A percentile compares a stretch with the other conserved stretches of the same genome.
Evolutionary conservation across 2,888 invertebrate species (phyloP).

Genomic region (Nymphalis urticae): DNA sequence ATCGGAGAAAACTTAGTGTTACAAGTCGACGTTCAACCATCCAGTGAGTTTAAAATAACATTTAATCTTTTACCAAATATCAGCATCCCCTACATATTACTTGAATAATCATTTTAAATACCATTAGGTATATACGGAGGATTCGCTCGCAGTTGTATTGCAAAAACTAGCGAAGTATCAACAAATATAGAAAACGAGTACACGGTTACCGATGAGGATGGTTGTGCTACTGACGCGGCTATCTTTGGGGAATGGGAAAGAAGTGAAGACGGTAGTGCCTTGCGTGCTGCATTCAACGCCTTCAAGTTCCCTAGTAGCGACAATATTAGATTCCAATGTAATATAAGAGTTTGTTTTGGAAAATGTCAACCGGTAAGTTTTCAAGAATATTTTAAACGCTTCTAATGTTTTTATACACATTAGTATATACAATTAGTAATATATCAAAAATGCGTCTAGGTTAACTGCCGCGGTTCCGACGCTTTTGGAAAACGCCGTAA

Average conservation of each 20-base stretch:
- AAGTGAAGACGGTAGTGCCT: conserved; percentile 90
- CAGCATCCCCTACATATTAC: too few species aligned
- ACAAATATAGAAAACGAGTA: conserved; percentile 93
- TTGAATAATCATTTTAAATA: neutral
- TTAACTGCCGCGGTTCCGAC: conserved; percentile 95
- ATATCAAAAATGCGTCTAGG: conserved; percentile 67
- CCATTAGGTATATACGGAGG: conserved; percentile 92
- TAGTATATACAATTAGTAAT: neutral
- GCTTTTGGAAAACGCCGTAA: conserved; percentile 91
- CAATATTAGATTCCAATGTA: conserved; percentile 96
- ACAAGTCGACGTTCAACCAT: conserved; percentile 91
- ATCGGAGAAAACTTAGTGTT: conserved; percentile 94
- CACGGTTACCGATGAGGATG: conserved; percentile 95
- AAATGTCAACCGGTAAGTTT: conserved; percentile 93
- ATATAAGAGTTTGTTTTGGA: conserved; percentile 96
- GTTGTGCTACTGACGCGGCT: conserved; percentile 94
- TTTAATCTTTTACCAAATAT: too few species aligned
- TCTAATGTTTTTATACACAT: neutral
- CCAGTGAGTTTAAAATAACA: conserved; percentile 71
- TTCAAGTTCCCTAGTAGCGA: conserved; percentile 98
- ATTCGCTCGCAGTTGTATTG: conserved; percentile 95
- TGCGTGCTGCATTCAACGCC: conserved; percentile 94
- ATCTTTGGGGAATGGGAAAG: conserved; percentile 97
- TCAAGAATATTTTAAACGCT: neutral
- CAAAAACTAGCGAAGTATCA: conserved; percentile 92